These are phyloP conservation scores for Coreoperca whiteheadi DNA, from an alignment of 2,113 vertebrate genomes.

Conservation along the genomic window DNA sequence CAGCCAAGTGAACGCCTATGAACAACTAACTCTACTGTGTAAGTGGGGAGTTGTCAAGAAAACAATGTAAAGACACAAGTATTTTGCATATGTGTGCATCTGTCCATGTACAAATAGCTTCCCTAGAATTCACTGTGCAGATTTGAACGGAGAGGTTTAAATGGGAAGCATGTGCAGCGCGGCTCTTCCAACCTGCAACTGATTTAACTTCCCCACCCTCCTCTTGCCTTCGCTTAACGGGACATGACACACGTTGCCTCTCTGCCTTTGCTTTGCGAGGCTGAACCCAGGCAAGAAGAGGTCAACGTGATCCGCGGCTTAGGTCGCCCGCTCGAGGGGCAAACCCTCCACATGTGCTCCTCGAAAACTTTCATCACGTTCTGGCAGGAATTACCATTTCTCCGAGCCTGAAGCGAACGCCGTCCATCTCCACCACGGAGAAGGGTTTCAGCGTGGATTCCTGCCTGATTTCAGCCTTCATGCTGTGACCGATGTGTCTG, in stretches of 20 bases:
- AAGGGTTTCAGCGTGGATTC: constrained; percentile 81
- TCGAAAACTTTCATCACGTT: constrained; percentile 18
- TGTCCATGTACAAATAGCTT: constrained; percentile 2
- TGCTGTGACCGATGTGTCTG: constrained; percentile 75
- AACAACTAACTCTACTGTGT: neutral
- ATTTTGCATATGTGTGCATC: neutral
- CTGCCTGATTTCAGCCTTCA: constrained; percentile 84
- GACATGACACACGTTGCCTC: constrained; percentile 25
- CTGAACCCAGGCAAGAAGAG: constrained; percentile 37
- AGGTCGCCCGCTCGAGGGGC: constrained; percentile 4
- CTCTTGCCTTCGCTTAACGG: constrained; percentile 21
- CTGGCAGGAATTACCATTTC: constrained; percentile 84
- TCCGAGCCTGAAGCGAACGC: constrained; percentile 84
- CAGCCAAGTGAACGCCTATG: neutral
- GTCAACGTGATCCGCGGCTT: constrained; percentile 41
- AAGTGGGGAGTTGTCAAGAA: neutral
- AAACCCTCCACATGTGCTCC: constrained; percentile 33
- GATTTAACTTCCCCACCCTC: constrained; percentile 56
- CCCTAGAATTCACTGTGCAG: constrained; percentile 30
- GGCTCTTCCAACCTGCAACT: constrained; percentile 59
- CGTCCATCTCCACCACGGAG: constrained; percentile 81
- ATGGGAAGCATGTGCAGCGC: constrained; percentile 52
- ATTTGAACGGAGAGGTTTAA: constrained; percentile 21
- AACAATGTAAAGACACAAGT: neutral
- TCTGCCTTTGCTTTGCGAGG: constrained; percentile 26